Conservation (phyloP, 1,140 invertebrate species). For the Zaprionus vittiger region DNA sequence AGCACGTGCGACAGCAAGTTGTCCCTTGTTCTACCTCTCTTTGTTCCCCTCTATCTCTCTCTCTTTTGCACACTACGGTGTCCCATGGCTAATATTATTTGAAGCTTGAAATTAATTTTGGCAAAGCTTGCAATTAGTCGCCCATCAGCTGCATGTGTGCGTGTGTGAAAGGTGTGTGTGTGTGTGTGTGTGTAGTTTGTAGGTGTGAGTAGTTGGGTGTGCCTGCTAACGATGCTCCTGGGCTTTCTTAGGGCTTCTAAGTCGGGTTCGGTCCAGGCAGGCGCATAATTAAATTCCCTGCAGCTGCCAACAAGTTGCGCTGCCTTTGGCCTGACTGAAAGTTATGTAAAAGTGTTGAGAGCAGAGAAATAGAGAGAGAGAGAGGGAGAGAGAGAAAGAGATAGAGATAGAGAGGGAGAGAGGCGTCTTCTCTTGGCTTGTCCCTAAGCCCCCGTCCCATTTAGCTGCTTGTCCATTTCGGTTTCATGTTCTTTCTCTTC, state of each 20-base stretch:
- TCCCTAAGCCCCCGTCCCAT: constrained; percentile 23
- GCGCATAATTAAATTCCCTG: constrained; percentile 46
- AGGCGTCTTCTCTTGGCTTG: neutral
- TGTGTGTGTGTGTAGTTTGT: constrained; percentile 13
- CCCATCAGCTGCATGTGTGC: constrained; percentile 54
- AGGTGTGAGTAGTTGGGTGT: constrained; percentile 20
- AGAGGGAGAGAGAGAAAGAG: neutral
- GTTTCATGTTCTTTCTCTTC: constrained; percentile 7
- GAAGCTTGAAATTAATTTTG: constrained; percentile 78
- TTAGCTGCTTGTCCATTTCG: constrained; percentile 52
- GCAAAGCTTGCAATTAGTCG: constrained; percentile 73
- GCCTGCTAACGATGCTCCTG: constrained; percentile 31
- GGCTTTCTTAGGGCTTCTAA: constrained; percentile 25
- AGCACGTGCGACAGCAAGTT: constrained; percentile 63
- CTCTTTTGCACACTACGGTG: constrained; percentile 4
- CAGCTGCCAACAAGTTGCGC: constrained; percentile 33
- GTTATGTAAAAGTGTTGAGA: constrained; percentile 42
- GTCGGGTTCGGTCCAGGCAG: constrained; percentile 14
- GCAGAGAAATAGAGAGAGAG: neutral
- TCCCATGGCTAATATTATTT: constrained; percentile 71
- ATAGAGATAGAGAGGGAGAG: neutral
- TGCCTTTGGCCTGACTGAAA: constrained; percentile 13
- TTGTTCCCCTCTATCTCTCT: neutral
- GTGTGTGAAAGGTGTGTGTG: constrained; percentile 14
- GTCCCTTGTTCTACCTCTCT: constrained; percentile 4